Evolutionary conservation across 2,797 vertebrate genomes (phyloP), one percentile per base, ranked within the genome.

Genomic region (Danio jaintianensis): DNA sequence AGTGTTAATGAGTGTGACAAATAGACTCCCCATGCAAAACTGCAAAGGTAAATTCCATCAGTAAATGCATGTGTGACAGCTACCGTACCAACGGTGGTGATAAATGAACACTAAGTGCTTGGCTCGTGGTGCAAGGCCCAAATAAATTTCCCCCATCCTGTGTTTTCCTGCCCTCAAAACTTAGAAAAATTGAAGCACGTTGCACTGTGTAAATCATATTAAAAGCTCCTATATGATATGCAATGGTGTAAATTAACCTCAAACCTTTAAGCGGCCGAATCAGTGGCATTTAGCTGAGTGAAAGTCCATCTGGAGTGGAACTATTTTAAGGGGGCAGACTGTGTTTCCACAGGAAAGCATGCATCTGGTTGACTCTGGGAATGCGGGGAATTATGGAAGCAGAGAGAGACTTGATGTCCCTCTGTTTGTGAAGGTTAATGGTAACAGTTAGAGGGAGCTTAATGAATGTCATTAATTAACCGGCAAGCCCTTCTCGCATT

Each of bases 21-120:
- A 93, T 92, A 90, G 87, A 92, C 89, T 87, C 82, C 43, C 84
- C 85, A 89, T 88, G 42, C 88, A 90, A 89, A 92, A 88, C 84
- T 87, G 86, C 86, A 89, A 88, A 91, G 87, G 89, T 90, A 91
- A 92, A 92, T 91, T 89, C 87, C 88, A 82, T 88, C 83, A 85
- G 86, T 88, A 86, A 91, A 92, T 87, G 89, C n/a, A 22, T 85
- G 81, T 36, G 69, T 86, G 90, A 88, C 88, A 85, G 83, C 87
- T 89, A 85, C 82, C 82, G 71, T 43, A 84, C 85, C 81, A 86
- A 84, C 83, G 71, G 63, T 7, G 40, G 85, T 91, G 91, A 93
- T 92, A 81, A 90, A 93, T 75, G 88, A 88, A 83, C 85, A 85
- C 86, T 88, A 89, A 90, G 91, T 87, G 90, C 87, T 88, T 58